phyloP scores from a whole-genome alignment of 2,113 vertebrate species.

The Crotalus viridis region DNA sequence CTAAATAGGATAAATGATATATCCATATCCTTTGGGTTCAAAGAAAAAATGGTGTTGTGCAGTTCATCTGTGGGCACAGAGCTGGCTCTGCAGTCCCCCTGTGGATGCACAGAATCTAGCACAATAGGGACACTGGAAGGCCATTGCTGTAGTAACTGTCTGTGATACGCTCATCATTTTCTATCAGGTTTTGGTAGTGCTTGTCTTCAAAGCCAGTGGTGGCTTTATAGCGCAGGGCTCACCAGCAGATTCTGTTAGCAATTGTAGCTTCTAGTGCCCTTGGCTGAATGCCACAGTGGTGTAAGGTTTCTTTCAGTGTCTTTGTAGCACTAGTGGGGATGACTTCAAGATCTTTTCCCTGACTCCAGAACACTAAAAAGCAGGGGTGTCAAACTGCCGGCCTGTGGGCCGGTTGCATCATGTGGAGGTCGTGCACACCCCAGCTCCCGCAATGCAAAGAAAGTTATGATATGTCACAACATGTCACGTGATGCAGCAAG shows the following conservation, averaged over 20 bases:
- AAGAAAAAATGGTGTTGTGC: not conserved
- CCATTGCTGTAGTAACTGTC: not conserved
- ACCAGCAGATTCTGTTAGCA: not conserved
- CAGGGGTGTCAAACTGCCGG: not conserved
- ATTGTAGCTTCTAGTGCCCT: not conserved
- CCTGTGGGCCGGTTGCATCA: no score
- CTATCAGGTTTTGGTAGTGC: not conserved
- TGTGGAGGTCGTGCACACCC: no score
- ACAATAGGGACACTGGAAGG: not conserved
- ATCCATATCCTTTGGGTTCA: no score
- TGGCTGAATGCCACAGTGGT: not conserved
- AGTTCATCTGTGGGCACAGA: not conserved
- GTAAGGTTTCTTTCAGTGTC: not conserved
- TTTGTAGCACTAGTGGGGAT: not conserved
- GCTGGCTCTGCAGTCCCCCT: not conserved
- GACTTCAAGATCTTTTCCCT: not conserved
- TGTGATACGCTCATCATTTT: not conserved
- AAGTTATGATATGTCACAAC: no score
- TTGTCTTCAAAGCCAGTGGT: not conserved
- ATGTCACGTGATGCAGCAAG: no score
- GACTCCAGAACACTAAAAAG: not conserved
- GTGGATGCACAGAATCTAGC: not conserved
- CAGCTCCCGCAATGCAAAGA: no score
- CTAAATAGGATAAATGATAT: not conserved
- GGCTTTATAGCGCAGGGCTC: not conserved